A percentile compares a stretch with the other conserved stretches of the same genome.
phyloP scores from a whole-genome alignment of 1,140 invertebrate species.

The Rhyzopertha dominica region DNA sequence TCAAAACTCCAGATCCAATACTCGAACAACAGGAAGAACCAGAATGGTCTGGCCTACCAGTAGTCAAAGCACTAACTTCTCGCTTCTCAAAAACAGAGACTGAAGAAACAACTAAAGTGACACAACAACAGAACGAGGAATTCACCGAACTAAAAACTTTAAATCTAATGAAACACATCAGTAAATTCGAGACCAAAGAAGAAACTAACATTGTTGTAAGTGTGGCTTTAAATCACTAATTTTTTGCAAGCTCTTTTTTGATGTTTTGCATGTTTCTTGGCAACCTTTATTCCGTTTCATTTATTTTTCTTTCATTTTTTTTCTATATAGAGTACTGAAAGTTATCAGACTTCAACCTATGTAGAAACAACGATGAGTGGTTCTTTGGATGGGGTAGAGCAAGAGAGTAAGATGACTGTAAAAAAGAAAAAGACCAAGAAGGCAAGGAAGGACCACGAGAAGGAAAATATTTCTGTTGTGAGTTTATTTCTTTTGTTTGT shows the following conservation, averaged over 20 bases:
- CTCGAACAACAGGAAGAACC: no score
- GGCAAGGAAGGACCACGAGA: conserved; percentile 55
- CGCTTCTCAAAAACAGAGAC: no score
- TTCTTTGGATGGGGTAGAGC: no score
- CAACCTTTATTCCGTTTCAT: conserved; percentile 12
- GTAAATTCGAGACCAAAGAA: conserved; percentile 34
- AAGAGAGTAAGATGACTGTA: conserved; percentile 31
- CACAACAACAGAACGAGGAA: conserved; percentile 18
- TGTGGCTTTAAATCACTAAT: not conserved
- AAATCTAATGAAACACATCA: conserved; percentile 40
- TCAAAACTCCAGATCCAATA: no score
- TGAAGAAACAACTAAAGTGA: conserved; percentile 2
- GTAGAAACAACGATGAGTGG: conserved; percentile 35
- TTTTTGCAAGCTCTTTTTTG: not conserved
- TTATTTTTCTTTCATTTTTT: conserved; percentile 18
- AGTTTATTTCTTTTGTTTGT: conserved; percentile 41
- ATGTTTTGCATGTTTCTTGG: conserved; percentile 14
- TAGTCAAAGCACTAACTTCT: no score
- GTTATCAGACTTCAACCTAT: conserved; percentile 35
- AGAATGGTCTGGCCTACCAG: no score
- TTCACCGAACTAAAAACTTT: conserved; percentile 27
- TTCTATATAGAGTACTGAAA: conserved; percentile 38
- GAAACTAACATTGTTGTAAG: not conserved
- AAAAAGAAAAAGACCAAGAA: conserved; percentile 58
- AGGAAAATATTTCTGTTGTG: conserved; percentile 61